Evolutionary conservation across 2,888 invertebrate genomes (phyloP), one percentile per base, ranked within the genome.

Genomic region (Apotomis turbidana): DNA sequence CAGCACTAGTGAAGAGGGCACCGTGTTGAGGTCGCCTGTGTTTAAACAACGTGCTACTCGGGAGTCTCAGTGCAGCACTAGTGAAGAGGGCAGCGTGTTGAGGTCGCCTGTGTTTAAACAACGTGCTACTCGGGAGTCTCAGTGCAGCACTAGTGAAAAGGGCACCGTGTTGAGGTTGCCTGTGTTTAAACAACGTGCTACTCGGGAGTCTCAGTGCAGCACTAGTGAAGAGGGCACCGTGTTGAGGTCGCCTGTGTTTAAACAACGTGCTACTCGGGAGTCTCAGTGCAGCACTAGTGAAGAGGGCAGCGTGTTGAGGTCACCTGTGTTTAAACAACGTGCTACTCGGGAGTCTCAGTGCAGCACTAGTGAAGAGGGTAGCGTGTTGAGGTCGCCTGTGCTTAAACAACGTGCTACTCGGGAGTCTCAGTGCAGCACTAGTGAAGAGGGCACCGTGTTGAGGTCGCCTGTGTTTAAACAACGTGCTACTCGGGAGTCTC

Each of bases 271-370:
- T 15, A 1, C 15, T 66, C 68, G 70, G 73, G 70, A 71, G 63
- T 74, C 68, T 69, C 13, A 62, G 61, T 62, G 77, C 64, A 69
- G 51, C 61, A 79, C 76, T 79, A 76, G 79, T 79, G 80, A 80
- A 83, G 81, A 79, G 80, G 84, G 80, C 81, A 81, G 79, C 78
- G 77, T 74, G 81, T 76, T 78, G 83, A 84, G 87, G 87, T 87
- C 85, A 85, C n/a, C n/a, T n/a, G n/a, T n/a, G n/a, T n/a, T n/a
- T n/a, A n/a, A n/a, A n/a, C n/a, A n/a, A n/a, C n/a, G n/a, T n/a
- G n/a, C n/a, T n/a, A n/a, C n/a, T n/a, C n/a, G n/a, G n/a, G n/a
- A n/a, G n/a, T n/a, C n/a, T n/a, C n/a, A n/a, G n/a, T n/a, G n/a
- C n/a, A n/a, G n/a, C n/a, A n/a, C n/a, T n/a, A n/a, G n/a, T n/a